Conservation (phyloP, 2,113 vertebrate species). For the Thamnaconus septentrionalis region DNA sequence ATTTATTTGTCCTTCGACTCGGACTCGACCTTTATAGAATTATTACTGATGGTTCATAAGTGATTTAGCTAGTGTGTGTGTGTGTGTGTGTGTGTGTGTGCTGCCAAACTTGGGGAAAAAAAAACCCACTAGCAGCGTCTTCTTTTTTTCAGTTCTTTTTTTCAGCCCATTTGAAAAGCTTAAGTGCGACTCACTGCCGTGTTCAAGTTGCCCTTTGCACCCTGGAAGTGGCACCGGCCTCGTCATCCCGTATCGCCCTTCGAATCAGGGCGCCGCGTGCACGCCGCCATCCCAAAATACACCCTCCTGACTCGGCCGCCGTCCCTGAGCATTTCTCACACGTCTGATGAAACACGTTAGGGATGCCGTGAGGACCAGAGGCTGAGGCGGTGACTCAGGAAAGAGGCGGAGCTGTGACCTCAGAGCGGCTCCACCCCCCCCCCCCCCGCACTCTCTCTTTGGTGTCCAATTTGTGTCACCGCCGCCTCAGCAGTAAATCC, state of each 20-base stretch:
- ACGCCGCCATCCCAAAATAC: neutral
- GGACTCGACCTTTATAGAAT: no score
- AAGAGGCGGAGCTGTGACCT: slow-evolving; percentile 36
- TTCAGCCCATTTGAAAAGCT: no score
- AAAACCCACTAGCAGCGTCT: no score
- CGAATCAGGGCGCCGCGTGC: slow-evolving; percentile 1
- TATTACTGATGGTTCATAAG: no score
- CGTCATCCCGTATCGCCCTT: neutral
- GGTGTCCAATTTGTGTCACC: slow-evolving; percentile 29
- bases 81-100: no score
- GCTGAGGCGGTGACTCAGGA: neutral
- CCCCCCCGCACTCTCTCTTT: slow-evolving; percentile 16
- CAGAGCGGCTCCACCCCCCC: slow-evolving; percentile 18
- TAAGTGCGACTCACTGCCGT: no score
- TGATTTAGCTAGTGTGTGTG: no score
- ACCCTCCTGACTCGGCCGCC: slow-evolving; percentile 3
- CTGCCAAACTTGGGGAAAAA: no score
- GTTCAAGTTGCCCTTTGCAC: no score
- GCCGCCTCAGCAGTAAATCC: slow-evolving; percentile 9
- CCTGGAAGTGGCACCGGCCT: neutral
- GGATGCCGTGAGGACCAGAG: slow-evolving; percentile 9
- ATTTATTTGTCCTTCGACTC: no score
- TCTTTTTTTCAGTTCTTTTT: no score
- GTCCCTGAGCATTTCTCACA: slow-evolving; percentile 25
- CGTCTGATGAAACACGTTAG: slow-evolving; percentile 47